Percentiles rank a stretch among this genome's conserved stretches.
phyloP scores from a whole-genome alignment of 2,888 invertebrate genomes.

The Eugnorisma glareosa region DNA sequence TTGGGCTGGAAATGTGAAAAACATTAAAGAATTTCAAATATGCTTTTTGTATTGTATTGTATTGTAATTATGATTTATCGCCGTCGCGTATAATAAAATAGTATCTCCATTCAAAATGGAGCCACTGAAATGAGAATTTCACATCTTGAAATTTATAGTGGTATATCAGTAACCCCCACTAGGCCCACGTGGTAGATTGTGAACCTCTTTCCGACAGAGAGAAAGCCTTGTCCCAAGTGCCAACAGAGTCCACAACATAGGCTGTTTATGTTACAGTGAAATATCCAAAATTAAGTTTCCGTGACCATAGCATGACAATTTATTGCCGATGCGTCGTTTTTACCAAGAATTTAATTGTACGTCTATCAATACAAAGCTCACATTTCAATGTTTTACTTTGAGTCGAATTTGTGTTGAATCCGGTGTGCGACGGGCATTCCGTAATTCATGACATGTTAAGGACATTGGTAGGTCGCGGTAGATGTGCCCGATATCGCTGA shows the following conservation, averaged over 20 bases:
- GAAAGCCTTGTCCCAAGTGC: neutral
- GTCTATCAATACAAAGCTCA: neutral
- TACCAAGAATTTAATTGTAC: neutral
- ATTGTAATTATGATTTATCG: neutral
- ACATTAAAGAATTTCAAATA: neutral
- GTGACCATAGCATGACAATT: neutral
- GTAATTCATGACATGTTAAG: conserved; percentile 13
- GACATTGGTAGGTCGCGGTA: conserved; percentile 5
- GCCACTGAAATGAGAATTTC: neutral
- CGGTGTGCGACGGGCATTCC: neutral
- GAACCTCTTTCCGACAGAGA: no score
- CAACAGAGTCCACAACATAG: neutral
- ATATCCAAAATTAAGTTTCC: neutral
- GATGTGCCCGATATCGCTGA: conserved; percentile 11
- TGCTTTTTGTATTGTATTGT: neutral
- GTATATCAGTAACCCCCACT: neutral
- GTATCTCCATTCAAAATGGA: neutral
- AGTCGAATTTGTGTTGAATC: neutral
- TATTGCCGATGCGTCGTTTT: neutral
- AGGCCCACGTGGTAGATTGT: neutral
- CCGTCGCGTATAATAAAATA: neutral
- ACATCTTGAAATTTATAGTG: no score
- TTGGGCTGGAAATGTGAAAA: conserved; percentile 48
- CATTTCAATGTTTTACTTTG: neutral
- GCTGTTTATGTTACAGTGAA: neutral